Percentiles rank a stretch among this genome's conserved stretches.
phyloP scores from a whole-genome alignment of 2,797 vertebrate genomes.

The Trachurus trachurus region DNA sequence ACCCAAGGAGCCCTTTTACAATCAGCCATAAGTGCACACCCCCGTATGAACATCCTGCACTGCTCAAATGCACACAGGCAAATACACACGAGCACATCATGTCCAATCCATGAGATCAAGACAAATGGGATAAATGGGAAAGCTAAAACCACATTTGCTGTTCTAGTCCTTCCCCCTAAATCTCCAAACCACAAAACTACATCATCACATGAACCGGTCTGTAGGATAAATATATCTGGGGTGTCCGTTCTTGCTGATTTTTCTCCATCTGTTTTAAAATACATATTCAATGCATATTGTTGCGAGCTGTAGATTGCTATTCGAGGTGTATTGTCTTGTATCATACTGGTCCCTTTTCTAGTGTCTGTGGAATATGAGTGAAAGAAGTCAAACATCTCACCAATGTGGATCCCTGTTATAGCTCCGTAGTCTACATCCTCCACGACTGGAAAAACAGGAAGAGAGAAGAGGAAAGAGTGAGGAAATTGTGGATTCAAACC shows the following conservation, averaged over 20 bases:
- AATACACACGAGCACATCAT: slow-evolving; percentile 56
- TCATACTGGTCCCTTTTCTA: slow-evolving; percentile 44
- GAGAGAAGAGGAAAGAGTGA: slow-evolving; percentile 56
- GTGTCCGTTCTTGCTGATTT: slow-evolving; percentile 53
- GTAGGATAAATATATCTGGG: slow-evolving; percentile 62
- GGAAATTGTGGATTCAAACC: slow-evolving; percentile 49
- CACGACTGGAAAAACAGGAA: slow-evolving; percentile 65
- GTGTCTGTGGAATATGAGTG: slow-evolving; percentile 22
- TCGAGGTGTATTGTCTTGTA: slow-evolving; percentile 36
- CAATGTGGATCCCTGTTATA: slow-evolving; percentile 80
- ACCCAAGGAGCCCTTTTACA: slow-evolving; percentile 57
- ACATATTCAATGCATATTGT: slow-evolving; percentile 12
- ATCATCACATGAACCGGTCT: slow-evolving; percentile 77
- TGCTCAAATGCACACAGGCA: slow-evolving; percentile 43
- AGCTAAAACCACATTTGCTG: slow-evolving; percentile 64
- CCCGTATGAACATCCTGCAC: slow-evolving; percentile 40
- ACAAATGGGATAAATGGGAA: slow-evolving; percentile 69
- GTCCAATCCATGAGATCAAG: slow-evolving; percentile 64
- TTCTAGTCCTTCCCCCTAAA: slow-evolving; percentile 50
- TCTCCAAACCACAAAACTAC: slow-evolving; percentile 58
- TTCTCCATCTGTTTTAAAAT: slow-evolving; percentile 37
- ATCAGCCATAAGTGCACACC: slow-evolving; percentile 49
- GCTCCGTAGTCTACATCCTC: slow-evolving; percentile 77
- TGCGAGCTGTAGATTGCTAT: slow-evolving; percentile 24
- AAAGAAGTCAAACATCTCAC: slow-evolving; percentile 72